phyloP scores from a whole-genome alignment of 1,140 invertebrate species.

The Stenopsyche tienmushanensis region DNA sequence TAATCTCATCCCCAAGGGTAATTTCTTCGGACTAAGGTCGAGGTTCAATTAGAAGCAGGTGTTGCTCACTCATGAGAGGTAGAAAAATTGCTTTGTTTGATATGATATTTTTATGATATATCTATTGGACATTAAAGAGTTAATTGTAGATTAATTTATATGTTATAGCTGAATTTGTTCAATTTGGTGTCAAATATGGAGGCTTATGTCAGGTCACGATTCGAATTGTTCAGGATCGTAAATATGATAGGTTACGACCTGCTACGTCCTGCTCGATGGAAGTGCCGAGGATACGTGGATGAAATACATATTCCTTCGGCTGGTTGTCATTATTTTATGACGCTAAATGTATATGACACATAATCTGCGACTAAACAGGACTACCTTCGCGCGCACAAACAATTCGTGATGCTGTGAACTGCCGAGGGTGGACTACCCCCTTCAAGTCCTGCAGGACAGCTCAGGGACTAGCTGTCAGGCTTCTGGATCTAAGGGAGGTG shows the following conservation, averaged over 20 bases:
- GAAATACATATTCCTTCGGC: not conserved
- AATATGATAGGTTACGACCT: too few species aligned
- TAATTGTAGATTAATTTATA: too few species aligned
- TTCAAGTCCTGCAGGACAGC: not conserved
- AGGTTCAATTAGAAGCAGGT: conserved; percentile 20
- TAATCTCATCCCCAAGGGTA: conserved; percentile 5
- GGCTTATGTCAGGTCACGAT: too few species aligned
- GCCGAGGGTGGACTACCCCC: not conserved
- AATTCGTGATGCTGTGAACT: not conserved
- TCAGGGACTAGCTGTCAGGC: not conserved
- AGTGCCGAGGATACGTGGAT: too few species aligned
- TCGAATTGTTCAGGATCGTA: too few species aligned
- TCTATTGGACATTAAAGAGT: too few species aligned
- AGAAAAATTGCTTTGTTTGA: too few species aligned
- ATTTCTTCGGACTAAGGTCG: conserved; percentile 11
- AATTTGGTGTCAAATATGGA: too few species aligned
- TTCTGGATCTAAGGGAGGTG: not conserved
- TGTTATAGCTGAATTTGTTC: too few species aligned
- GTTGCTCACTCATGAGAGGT: conserved; percentile 1
- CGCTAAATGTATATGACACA: too few species aligned
- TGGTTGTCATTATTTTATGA: not conserved
- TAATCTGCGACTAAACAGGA: conserved; percentile 1
- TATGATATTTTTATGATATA: too few species aligned
- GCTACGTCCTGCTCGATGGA: too few species aligned
- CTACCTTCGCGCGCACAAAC: not conserved